Conservation (phyloP, 2,113 vertebrate genomes). For the Nibea albiflora region DNA sequence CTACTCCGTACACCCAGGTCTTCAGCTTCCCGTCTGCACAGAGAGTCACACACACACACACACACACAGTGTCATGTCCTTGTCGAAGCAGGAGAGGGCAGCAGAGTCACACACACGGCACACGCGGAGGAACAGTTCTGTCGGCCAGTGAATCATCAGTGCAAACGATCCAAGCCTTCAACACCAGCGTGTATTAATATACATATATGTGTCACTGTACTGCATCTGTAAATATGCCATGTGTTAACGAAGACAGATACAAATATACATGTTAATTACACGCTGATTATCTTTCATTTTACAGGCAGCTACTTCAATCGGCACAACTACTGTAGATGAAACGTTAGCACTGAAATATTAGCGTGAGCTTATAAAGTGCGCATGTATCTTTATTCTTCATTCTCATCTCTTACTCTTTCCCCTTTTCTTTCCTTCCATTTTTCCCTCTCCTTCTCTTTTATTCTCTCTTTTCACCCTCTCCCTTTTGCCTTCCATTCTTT, state of each 20-base stretch:
- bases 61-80: not conserved
- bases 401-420: not conserved
- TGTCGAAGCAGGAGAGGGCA: slow-evolving; percentile 40
- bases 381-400: too few relatives aligned
- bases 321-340: not conserved
- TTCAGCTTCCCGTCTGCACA: slow-evolving; percentile 94
- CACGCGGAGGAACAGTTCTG: not conserved
- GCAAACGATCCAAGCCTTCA: not conserved
- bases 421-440: not conserved
- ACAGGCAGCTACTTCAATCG: not conserved
- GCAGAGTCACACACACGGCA: slow-evolving; percentile 1
- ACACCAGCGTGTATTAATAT: not conserved
- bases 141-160: not conserved
- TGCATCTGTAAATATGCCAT: not conserved
- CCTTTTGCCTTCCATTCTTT: not conserved
- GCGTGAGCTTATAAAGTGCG: not conserved
- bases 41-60: slow-evolving; percentile 13
- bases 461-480: not conserved
- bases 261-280: not conserved
- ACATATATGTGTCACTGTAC: not conserved
- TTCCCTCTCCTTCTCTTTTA: not conserved
- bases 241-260: not conserved
- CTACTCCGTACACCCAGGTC: slow-evolving; percentile 99
- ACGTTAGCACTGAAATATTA: too few relatives aligned
- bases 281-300: not conserved